Evolutionary conservation across 2,797 vertebrate species (phyloP), one percentile per base, ranked within the genome.

Genomic region (Adelosebastes latens): DNA sequence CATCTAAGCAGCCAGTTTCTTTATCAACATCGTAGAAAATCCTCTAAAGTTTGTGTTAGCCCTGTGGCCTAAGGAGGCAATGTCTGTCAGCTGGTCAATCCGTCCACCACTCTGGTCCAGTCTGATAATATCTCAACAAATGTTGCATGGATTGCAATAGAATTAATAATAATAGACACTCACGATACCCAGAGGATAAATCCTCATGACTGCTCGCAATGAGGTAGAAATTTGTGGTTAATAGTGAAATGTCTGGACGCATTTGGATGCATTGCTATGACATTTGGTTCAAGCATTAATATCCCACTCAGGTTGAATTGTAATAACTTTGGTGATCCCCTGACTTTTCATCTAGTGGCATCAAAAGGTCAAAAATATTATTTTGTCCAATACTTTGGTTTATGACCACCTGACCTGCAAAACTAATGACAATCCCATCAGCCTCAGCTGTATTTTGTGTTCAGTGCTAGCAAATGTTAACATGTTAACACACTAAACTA

Each of bases 81-180:
- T 36, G 11, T 22, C 31, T 4, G 36, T 60, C 39, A 46, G 56
- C 39, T 32, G 39, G 58, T n/a, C 18, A 8, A n/a, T 8, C 46
- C 1, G 8, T 0, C 46, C 46, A 52, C 18, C 46, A 52, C 46
- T 79, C 75, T 64, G 36, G 13, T 42, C 49, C 16, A 58, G 67
- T 61, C 68, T 46, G 27, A 80, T 52, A 84, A 71, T 71, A 77
- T 67, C 73, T 59, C 7, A 39, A 22, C 12, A 70, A 75, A 55
- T 5, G 8, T n/a, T 52, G 22, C 3, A 52, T 52, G 18, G 46
- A 52, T 52, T 62, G 0, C 3, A 18, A 60, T 53, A 2, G 72
- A 11, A 36, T 25, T 71, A 0, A 42, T 42, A 16, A 8, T 18
- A 20, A 42, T 4, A 52, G 12, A 70, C 1, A 52, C 46, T 56